Evolutionary conservation across 2,888 invertebrate species (phyloP).

Genomic region (Brachypterus glaber): DNA sequence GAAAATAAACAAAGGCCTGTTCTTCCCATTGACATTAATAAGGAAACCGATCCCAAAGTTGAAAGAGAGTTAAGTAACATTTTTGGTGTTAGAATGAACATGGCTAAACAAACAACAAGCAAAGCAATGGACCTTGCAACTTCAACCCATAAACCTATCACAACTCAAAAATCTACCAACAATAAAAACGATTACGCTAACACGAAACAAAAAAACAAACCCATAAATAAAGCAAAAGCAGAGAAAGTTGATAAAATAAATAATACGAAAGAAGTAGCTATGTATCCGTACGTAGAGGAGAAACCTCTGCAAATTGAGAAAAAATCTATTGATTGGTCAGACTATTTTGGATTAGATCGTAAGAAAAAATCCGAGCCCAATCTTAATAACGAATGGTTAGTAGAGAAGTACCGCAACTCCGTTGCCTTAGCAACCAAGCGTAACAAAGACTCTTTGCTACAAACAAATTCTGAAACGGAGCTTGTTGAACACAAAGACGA

Average conservation of each 20-base stretch:
- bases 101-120: constrained; percentile 6
- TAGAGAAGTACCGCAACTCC: constrained; percentile 51
- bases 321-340: constrained; percentile 79
- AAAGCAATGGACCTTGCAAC: constrained; percentile 11
- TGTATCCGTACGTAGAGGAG: constrained; percentile 33
- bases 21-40: constrained; percentile 24
- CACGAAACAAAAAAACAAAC: constrained; percentile 10
- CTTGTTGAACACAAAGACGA: too few species aligned
- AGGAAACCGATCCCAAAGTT: constrained; percentile 56
- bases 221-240: constrained; percentile 11
- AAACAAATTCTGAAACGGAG: constrained; percentile 37
- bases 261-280: constrained; percentile 36
- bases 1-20: constrained; percentile 28
- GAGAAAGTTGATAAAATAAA: constrained; percentile 18
- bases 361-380: constrained; percentile 53
- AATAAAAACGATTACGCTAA: constrained; percentile 16
- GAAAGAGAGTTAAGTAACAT: constrained; percentile 59
- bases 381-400: constrained; percentile 47
- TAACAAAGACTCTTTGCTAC: constrained; percentile 34
- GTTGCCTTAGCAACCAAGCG: constrained; percentile 32
- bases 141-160: constrained; percentile 13
- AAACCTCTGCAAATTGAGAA: constrained; percentile 51
- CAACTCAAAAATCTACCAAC: constrained; percentile 17
- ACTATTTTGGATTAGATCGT: constrained; percentile 77
- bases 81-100: constrained; percentile 44